A percentile compares a stretch with the other conserved stretches of the same genome.
phyloP scores from a whole-genome alignment of 2,888 invertebrate genomes.

The Eilema griseolum region DNA sequence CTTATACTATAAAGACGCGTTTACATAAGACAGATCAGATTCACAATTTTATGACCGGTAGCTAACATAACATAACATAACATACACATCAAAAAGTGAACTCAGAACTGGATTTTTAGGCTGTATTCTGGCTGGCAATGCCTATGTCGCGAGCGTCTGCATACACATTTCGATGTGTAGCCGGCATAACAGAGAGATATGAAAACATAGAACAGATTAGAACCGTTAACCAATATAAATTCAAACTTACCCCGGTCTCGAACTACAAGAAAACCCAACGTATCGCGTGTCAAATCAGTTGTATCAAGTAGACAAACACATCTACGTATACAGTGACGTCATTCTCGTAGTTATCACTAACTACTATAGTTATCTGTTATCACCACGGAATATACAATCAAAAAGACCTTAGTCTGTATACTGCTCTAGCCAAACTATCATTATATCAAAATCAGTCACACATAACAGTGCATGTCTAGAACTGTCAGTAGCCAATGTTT shows the following conservation, averaged over 20 bases:
- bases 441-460: too few relatives aligned
- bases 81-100: neutral
- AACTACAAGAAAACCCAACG: constrained; percentile 39
- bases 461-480: neutral
- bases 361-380: constrained; percentile 10
- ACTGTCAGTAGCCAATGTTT: too few relatives aligned
- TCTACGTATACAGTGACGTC: constrained; percentile 29
- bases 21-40: neutral
- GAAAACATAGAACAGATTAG: neutral
- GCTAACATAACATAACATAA: too few relatives aligned
- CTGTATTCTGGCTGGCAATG: neutral
- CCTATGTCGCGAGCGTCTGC: neutral
- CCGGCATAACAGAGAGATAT: neutral
- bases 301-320: constrained; percentile 26
- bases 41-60: neutral
- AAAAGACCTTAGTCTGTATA: neutral
- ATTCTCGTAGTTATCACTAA: constrained; percentile 17
- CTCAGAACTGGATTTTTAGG: neutral
- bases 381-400: neutral
- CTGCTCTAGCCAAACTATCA: neutral
- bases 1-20: neutral
- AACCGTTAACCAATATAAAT: constrained; percentile 5
- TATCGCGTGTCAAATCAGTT: constrained; percentile 29
- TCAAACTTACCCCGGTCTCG: neutral
- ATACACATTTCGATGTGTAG: neutral